Percentiles rank a stretch among this genome's conserved stretches.
These are phyloP conservation scores for Hyposoter didymator DNA, from an alignment of 2,888 invertebrate genomes.

Conservation along the genomic window DNA sequence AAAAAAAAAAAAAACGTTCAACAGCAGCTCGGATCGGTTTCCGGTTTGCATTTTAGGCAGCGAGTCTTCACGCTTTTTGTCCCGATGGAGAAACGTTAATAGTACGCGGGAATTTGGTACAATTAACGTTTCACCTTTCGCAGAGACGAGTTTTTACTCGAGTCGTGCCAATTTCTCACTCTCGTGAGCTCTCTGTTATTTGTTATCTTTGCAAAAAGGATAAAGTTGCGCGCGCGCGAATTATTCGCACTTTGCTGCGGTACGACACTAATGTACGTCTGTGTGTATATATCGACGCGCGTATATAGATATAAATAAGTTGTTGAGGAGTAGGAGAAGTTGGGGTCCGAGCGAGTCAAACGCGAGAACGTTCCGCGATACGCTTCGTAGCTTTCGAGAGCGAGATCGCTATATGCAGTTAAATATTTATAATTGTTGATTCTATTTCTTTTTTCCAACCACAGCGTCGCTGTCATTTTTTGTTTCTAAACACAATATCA, in stretches of 20 bases:
- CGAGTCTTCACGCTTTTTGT: not conserved
- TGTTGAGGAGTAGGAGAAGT: not conserved
- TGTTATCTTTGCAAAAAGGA: constrained; percentile 36
- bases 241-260: constrained; percentile 33
- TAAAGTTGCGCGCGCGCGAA: constrained; percentile 49
- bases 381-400: constrained; percentile 70
- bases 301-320: not conserved
- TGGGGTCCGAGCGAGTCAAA: constrained; percentile 14
- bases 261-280: too few relatives aligned
- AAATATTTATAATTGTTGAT: constrained; percentile 47
- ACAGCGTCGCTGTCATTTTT: constrained; percentile 29
- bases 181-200: constrained; percentile 38
- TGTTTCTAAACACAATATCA: not conserved
- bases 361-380: constrained; percentile 57
- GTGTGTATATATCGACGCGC: not conserved
- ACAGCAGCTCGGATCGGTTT: not conserved
- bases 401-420: constrained; percentile 45
- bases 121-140: not conserved
- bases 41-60: not conserved
- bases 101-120: not conserved
- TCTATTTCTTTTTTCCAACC: constrained; percentile 5
- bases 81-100: constrained; percentile 2
- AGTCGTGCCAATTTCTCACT: constrained; percentile 22
- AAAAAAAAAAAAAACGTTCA: too few relatives aligned
- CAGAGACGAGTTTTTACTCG: not conserved